Percentiles rank a stretch among this genome's conserved stretches.
These are phyloP conservation scores for Valencia hispanica DNA, from an alignment of 2,797 vertebrate genomes.

Conservation along the genomic window DNA sequence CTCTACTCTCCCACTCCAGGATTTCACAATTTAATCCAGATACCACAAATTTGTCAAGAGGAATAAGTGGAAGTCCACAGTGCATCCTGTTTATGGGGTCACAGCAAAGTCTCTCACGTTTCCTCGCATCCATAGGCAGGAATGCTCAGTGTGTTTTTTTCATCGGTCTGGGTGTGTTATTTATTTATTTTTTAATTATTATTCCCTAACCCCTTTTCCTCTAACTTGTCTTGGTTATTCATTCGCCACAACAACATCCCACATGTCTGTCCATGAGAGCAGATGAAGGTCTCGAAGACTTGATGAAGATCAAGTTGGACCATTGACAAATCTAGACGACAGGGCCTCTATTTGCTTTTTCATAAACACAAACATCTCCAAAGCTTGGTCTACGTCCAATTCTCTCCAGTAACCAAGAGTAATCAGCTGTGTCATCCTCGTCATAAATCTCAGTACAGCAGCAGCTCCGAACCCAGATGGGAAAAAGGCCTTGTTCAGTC, in stretches of 20 bases:
- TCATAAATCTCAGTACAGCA: slow-evolving; percentile 75
- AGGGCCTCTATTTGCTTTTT: slow-evolving; percentile 43
- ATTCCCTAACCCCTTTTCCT: slow-evolving; percentile 8
- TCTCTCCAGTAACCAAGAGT: slow-evolving; percentile 75
- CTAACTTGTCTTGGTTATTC: not conserved
- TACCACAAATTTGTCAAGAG: slow-evolving; percentile 77
- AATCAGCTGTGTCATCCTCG: slow-evolving; percentile 81
- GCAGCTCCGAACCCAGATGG: slow-evolving; percentile 70
- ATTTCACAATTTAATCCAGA: slow-evolving; percentile 50
- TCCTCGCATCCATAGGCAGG: slow-evolving; percentile 53
- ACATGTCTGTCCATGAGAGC: slow-evolving; percentile 22
- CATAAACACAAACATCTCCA: slow-evolving; percentile 58
- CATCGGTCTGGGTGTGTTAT: slow-evolving; percentile 64
- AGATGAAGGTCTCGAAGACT: slow-evolving; percentile 26
- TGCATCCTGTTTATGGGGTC: slow-evolving; percentile 73
- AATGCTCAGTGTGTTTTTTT: slow-evolving; percentile 66
- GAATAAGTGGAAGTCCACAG: slow-evolving; percentile 52
- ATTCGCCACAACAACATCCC: slow-evolving; percentile 33
- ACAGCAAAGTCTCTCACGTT: slow-evolving; percentile 58
- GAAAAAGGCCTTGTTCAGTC: slow-evolving; percentile 65
- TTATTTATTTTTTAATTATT: slow-evolving; percentile 35
- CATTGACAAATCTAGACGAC: slow-evolving; percentile 37
- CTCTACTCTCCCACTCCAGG: slow-evolving; percentile 70
- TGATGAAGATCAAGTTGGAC: slow-evolving; percentile 46
- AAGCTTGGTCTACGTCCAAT: slow-evolving; percentile 68